phyloP scores from a whole-genome alignment of 1,140 invertebrate species.

The Psix sp. region DNA sequence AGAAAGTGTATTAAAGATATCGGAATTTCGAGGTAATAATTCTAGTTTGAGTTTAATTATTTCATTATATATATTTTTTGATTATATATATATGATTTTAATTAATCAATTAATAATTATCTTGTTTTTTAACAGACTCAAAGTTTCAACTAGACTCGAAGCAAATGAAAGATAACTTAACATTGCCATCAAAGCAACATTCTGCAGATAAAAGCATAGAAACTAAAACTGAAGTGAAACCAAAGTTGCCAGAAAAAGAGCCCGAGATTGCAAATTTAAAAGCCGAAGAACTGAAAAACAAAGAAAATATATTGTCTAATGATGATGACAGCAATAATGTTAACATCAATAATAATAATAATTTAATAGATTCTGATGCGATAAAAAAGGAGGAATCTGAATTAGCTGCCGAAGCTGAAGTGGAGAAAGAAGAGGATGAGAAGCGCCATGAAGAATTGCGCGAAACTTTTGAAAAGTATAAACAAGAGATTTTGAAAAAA shows the following conservation, averaged over 20 bases:
- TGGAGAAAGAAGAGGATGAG: constrained; percentile 47
- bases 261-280: not conserved
- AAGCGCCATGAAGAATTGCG: constrained; percentile 76
- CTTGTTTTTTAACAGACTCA: no score
- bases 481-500: constrained; percentile 79
- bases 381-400: constrained; percentile 77
- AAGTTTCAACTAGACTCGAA: constrained; percentile 67
- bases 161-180: constrained; percentile 26
- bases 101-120: no score
- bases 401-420: constrained; percentile 67
- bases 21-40: constrained; percentile 55
- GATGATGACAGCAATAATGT: not conserved
- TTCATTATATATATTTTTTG: constrained; percentile 3
- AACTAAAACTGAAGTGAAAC: constrained; percentile 38
- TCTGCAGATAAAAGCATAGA: constrained; percentile 20
- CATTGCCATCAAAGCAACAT: no score
- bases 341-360: constrained; percentile 63
- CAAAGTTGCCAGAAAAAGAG: constrained; percentile 1
- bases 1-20: constrained; percentile 57
- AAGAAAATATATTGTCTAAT: constrained; percentile 4
- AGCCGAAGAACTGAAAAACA: constrained; percentile 15
- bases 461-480: constrained; percentile 79
- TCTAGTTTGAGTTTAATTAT: constrained; percentile 2
- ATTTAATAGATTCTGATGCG: constrained; percentile 72
- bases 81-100: constrained; percentile 21